Conservation (phyloP, 2,113 vertebrate species). For the Turnix velox region DNA sequence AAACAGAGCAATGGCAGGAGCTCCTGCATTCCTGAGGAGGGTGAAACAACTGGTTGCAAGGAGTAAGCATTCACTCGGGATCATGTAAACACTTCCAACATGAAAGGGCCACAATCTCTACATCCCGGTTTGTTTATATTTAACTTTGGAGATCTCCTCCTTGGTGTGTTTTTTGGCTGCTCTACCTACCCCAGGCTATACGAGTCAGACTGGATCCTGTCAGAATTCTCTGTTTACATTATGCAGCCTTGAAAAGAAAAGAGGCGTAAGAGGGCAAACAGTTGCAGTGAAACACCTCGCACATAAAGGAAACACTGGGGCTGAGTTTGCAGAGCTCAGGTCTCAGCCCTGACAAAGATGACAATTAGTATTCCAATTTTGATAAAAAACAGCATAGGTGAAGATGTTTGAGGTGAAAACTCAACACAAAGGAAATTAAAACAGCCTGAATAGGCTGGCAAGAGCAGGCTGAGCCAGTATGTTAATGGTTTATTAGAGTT, state of each 20-base stretch:
- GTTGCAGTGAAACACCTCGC: not conserved
- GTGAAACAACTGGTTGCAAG: conserved; percentile 22
- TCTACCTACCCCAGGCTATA: conserved; percentile 3
- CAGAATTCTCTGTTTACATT: conserved; percentile 5
- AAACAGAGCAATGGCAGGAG: not conserved
- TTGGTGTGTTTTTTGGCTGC: conserved; percentile 6
- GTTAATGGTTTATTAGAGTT: not conserved
- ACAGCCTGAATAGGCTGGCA: not conserved
- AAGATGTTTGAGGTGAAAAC: not conserved
- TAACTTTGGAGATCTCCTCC: not conserved
- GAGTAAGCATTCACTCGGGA: not conserved
- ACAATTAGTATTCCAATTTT: not conserved
- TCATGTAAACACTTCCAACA: not conserved
- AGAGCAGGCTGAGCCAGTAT: not conserved
- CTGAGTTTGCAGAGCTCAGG: not conserved
- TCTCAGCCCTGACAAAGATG: not conserved
- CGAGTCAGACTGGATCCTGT: conserved; percentile 21
- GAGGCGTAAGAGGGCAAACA: not conserved
- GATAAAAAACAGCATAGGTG: not conserved
- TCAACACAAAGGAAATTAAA: not conserved
- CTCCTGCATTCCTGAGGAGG: not conserved
- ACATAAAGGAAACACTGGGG: not conserved
- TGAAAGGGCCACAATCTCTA: conserved; percentile 14
- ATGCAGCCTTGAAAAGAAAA: not conserved
- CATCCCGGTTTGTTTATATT: conserved; percentile 8